Evolutionary conservation across 2,797 vertebrate species (phyloP).

Genomic region (Synanceia verrucosa): DNA sequence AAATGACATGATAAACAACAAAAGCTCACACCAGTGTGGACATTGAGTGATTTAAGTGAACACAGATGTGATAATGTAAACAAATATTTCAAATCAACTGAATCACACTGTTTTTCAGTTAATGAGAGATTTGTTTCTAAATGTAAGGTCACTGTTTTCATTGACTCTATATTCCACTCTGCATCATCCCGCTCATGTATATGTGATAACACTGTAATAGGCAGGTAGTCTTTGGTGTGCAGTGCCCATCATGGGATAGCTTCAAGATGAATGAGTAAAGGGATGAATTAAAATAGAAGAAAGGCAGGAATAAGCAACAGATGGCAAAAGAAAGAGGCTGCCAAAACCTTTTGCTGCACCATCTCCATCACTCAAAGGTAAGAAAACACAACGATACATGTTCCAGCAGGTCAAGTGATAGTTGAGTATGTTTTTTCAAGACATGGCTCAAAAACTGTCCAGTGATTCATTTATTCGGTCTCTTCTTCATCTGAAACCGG

Average conservation of each 20-base stretch:
- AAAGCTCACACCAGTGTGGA: neutral
- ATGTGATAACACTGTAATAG: constrained; percentile 16
- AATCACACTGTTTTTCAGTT: neutral
- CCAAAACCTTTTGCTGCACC: constrained; percentile 27
- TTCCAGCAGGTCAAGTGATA: constrained; percentile 8
- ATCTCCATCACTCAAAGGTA: neutral
- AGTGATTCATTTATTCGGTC: constrained; percentile 24
- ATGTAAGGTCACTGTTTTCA: constrained; percentile 1
- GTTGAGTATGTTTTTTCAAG: neutral
- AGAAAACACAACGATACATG: neutral
- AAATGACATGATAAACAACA: neutral
- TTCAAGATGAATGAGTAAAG: constrained; percentile 48
- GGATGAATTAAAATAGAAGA: constrained; percentile 36
- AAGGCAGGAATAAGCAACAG: constrained; percentile 48
- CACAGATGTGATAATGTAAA: neutral
- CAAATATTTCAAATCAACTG: neutral
- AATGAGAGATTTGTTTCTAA: neutral
- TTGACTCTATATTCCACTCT: neutral
- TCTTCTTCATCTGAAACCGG: constrained; percentile 1
- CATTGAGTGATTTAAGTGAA: neutral
- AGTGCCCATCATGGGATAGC: constrained; percentile 31
- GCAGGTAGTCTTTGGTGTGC: constrained; percentile 33
- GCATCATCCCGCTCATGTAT: neutral
- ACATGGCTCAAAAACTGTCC: neutral
- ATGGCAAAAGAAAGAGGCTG: constrained; percentile 56